These are phyloP conservation scores for Tapirus indicus DNA, from an alignment of 2,797 vertebrate genomes.

Conservation along the genomic window DNA sequence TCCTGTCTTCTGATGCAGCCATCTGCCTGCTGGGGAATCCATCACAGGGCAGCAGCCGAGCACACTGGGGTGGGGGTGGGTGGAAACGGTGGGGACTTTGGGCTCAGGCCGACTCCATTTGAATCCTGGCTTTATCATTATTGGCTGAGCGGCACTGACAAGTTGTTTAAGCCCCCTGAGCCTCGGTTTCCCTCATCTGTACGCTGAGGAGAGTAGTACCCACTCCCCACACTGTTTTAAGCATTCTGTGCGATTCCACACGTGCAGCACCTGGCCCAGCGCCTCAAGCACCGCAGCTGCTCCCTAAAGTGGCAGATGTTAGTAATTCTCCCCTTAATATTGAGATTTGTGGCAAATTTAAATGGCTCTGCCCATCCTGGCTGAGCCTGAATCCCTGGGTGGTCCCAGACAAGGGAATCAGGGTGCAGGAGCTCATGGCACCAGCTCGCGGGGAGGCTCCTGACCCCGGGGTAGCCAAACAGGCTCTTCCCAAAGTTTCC, in stretches of 20 bases:
- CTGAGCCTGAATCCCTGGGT: neutral
- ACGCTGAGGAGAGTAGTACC: neutral
- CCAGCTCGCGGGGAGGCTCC: neutral
- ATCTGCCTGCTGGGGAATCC: neutral
- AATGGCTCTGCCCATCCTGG: neutral
- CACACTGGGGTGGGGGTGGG: neutral
- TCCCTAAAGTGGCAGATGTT: conserved; percentile 51
- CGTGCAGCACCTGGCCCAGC: neutral
- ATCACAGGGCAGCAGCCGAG: neutral
- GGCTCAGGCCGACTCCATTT: neutral
- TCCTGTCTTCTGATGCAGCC: neutral
- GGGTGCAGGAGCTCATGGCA: neutral
- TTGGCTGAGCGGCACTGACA: neutral
- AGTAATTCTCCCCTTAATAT: conserved; percentile 35
- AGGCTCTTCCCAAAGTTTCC: neutral
- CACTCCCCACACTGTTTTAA: neutral
- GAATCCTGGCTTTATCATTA: neutral
- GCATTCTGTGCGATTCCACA: neutral
- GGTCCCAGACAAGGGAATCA: neutral
- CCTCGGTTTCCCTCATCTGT: conserved; percentile 16
- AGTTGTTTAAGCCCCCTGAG: neutral
- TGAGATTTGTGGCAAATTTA: conserved; percentile 27
- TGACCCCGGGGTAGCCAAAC: no score
- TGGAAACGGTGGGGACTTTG: neutral
- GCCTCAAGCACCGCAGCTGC: conserved; percentile 1